Evolutionary conservation across 2,797 vertebrate species (phyloP).

Genomic region (Gallirallus australis): DNA sequence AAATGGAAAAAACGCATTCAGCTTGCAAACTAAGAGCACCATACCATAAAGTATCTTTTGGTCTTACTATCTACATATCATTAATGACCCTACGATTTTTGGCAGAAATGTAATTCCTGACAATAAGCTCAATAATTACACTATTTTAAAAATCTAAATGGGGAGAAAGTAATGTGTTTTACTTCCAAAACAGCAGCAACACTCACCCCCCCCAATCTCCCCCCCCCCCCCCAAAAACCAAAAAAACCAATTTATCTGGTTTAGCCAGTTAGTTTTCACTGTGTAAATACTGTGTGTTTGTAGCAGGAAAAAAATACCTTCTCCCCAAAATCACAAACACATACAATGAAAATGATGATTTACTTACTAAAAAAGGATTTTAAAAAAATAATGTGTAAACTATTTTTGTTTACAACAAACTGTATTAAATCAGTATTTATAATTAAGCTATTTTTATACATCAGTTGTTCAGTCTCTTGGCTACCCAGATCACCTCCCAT

Average conservation of each 20-base stretch:
- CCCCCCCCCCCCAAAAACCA: too few relatives aligned
- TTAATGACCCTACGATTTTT: not conserved
- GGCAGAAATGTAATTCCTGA: not conserved
- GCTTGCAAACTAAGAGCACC: not conserved
- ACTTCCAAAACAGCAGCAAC: too few relatives aligned
- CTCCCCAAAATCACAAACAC: not conserved
- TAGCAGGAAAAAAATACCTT: not conserved
- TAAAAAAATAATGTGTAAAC: not conserved
- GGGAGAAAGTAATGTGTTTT: not conserved
- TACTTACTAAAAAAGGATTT: not conserved
- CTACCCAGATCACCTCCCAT: not conserved
- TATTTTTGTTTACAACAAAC: not conserved
- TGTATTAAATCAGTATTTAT: not conserved
- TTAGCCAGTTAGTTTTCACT: not conserved
- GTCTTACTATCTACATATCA: not conserved
- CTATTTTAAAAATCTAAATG: rapidly evolving
- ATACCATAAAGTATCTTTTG: not conserved
- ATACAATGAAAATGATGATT: not conserved
- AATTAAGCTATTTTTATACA: not conserved
- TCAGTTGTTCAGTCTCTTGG: not conserved
- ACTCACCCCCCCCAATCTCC: too few relatives aligned
- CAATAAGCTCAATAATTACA: not conserved
- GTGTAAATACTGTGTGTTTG: not conserved
- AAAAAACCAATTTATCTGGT: not conserved
- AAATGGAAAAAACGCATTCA: not conserved